phyloP scores from a whole-genome alignment of 2,888 invertebrate species.

The Lasioglossum calceatum region DNA sequence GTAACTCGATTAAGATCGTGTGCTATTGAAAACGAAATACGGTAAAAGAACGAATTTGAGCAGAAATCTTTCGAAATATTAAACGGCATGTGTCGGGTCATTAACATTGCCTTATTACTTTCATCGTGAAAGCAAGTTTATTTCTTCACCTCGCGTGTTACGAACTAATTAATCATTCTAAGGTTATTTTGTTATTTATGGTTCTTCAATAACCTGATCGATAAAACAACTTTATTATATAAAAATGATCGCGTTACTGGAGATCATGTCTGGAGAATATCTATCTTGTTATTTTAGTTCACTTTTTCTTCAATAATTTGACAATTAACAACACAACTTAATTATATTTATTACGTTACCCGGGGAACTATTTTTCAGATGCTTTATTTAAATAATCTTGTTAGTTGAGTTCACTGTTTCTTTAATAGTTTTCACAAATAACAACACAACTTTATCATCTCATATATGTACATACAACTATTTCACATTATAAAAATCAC shows the following conservation, averaged over 20 bases:
- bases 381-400: not conserved
- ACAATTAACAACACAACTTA: not conserved
- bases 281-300: not conserved
- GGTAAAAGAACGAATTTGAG: not conserved
- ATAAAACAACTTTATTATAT: not conserved
- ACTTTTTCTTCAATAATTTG: not conserved
- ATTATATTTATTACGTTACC: not conserved
- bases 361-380: not conserved
- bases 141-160: not conserved
- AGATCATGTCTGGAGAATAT: not conserved
- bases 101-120: not conserved
- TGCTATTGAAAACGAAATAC: slow-evolving; percentile 10
- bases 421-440: not conserved
- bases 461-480: not conserved
- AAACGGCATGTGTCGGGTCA: not conserved
- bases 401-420: not conserved
- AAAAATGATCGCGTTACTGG: not conserved
- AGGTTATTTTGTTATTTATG: not conserved
- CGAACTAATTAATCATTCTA: not conserved
- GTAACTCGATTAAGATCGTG: slow-evolving; percentile 28
- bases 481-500: not conserved
- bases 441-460: not conserved
- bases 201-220: not conserved
- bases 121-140: not conserved
- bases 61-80: not conserved